Evolutionary conservation across 2,888 invertebrate species (phyloP), one percentile per base, ranked within the genome.

Genomic region (Xylota sylvarum): DNA sequence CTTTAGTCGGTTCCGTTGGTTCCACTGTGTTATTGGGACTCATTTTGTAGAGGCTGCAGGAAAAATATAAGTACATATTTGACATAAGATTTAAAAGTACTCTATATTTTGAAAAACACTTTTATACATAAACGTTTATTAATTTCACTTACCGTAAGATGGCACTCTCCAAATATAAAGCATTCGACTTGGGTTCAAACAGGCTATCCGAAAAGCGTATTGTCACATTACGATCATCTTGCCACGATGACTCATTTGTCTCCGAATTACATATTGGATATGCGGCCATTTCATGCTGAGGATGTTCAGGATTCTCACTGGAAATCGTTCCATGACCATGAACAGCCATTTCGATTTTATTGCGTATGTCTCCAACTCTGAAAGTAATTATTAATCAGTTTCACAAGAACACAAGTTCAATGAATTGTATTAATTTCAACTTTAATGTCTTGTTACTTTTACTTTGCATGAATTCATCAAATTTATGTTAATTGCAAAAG

Each of bases 181-280:
- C 89, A 27, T 90, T 89, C 37, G 89, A 88, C 40, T 89, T 89
- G 2, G 89, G 89, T 56, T 90, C 90, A 56, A 92, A 92, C 2
- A 92, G 88, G 27, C 90, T 91, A 76, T 90, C 89, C n/a, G 92
- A 90, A 62, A 92, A 92, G 37, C 90, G 89, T 7, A 92, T 89
- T 2, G 92, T 91, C 2, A 92, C 89, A 81, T 92, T 92, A 73
- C 88, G 90, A 72, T 90, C 90, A 35, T 90, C 90, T 70, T 90
- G 88, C 92, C 92, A 92, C 2, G 90, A 89, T 0, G 89, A 88
- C 10, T 89, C 90, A 72, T 90, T 91, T 7, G 91, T 91, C 58
- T 91, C 91, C 4, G 90, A 90, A 85, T 90, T 91, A 78, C 92
- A 92, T 9, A 90, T 89, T 19, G 92, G 92, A 89, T 91, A 92